phyloP scores from a whole-genome alignment of 2,113 vertebrate species.

The Ageneiosus marmoratus region DNA sequence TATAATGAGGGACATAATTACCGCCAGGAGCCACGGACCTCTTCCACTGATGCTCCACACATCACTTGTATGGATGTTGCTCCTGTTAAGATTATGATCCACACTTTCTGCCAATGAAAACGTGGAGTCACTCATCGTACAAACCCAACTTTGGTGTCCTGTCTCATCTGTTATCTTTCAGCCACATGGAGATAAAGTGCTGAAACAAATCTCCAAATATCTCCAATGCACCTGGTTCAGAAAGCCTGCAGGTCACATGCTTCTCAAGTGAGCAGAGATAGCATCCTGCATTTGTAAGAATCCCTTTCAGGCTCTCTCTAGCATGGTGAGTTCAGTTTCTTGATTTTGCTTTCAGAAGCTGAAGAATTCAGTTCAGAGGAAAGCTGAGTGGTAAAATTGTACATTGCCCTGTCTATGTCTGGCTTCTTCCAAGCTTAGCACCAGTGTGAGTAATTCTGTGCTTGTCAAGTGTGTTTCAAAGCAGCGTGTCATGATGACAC shows the following conservation, averaged over 20 bases:
- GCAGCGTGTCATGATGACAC: slow-evolving; percentile 71
- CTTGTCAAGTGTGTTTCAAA: slow-evolving; percentile 63
- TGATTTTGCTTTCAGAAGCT: slow-evolving; percentile 3
- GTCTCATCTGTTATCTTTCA: slow-evolving; percentile 29
- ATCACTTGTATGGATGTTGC: slow-evolving; percentile 53
- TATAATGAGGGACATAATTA: slow-evolving; percentile 86
- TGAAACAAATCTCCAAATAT: background rate
- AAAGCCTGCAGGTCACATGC: slow-evolving; percentile 8
- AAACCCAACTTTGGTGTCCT: slow-evolving; percentile 12
- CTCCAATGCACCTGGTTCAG: background rate
- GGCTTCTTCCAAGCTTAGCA: slow-evolving; percentile 60
- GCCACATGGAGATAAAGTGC: slow-evolving; percentile 9
- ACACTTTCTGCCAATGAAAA: slow-evolving; percentile 46
- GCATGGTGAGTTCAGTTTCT: slow-evolving; percentile 21
- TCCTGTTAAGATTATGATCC: slow-evolving; percentile 33
- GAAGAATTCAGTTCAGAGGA: slow-evolving; percentile 20
- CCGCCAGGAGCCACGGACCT: slow-evolving; percentile 79
- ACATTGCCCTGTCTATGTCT: slow-evolving; percentile 44
- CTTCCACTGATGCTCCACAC: slow-evolving; percentile 74
- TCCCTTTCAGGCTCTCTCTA: slow-evolving; percentile 46
- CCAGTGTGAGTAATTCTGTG: slow-evolving; percentile 66
- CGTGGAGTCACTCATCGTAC: slow-evolving; percentile 62
- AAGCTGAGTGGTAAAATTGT: slow-evolving; percentile 31
- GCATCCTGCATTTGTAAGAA: slow-evolving; percentile 20
- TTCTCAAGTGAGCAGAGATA: slow-evolving; percentile 31